A percentile compares a stretch with the other conserved stretches of the same genome.
Conservation (phyloP, 2,113 vertebrate genomes). For the Crypturellus undulatus region DNA sequence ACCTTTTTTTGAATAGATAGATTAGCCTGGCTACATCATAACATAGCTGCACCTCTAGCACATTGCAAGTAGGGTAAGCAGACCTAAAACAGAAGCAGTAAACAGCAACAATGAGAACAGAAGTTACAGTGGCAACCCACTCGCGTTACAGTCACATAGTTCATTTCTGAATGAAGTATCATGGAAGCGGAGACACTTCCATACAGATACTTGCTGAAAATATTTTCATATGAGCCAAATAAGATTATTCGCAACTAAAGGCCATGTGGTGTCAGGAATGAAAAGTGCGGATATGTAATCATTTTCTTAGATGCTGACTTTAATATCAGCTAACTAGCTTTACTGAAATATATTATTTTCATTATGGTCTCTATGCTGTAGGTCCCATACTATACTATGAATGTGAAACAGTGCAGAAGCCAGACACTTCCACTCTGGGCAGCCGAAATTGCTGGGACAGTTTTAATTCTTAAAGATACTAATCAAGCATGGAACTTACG, state of each 20-base stretch:
- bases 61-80: constrained; percentile 87
- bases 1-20: constrained; percentile 87
- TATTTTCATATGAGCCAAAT: not conserved
- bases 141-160: not conserved
- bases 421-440: not conserved
- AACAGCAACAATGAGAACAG: not conserved
- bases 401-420: not conserved
- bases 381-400: not conserved
- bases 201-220: not conserved
- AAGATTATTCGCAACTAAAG: not conserved
- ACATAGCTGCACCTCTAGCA: constrained; percentile 86
- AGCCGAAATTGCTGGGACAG: not conserved
- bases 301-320: not conserved
- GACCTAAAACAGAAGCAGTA: constrained; percentile 76
- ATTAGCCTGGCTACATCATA: constrained; percentile 89
- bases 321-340: not conserved
- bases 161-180: not conserved
- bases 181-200: not conserved
- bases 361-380: not conserved
- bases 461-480: not conserved
- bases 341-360: not conserved
- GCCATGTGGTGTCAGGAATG: not conserved
- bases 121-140: not conserved
- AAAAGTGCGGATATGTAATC: not conserved
- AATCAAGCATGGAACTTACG: constrained; percentile 71